Base-by-base conservation (phyloP, 2,113 vertebrate species). In the Nannobrachium achirus region DNA sequence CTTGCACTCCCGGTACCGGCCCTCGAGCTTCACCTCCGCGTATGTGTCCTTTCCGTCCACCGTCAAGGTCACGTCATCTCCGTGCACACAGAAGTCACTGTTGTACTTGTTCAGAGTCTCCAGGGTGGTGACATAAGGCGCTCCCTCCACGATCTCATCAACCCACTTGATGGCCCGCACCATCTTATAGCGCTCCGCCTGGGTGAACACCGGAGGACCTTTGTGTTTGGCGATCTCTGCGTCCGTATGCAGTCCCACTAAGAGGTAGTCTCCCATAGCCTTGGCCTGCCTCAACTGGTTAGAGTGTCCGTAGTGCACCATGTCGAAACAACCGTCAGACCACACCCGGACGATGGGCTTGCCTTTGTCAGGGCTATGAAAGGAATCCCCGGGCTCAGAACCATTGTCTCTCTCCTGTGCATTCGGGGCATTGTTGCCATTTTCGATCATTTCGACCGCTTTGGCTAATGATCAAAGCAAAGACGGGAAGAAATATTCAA, bases 111-210 rank as follows among this genome's bases (percentile, higher is more conserved):
- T 95, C 85, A 99, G 90, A 0, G 96, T 99, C 83, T 97, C 95
- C 91, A 99, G 90, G 0, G 95, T 98, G 86, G 97, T 98, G 78
- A 99, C 96, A 0, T 99, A 99, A 1, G 98, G 97, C 0, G 97
- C 98, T 3, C 94, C 96, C 1, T 96, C 94, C 4, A 97, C 95
- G 6, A 99, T 95, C 79, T 99, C 97, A 55, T 99, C 97, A 84
- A 99, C 98, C 98, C 98, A 99, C 82, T 99, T 99, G 85, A 98
- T 99, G 62, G 97, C 97, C 7, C 91, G 93, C 20, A 99, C 97
- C 95, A 99, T 98, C 87, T 96, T 96, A 89, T 98, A 98, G 57
- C 98, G 91, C 64, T 99, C 98, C 40, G 93, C 95, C 86, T 99
- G 95, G 0, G 97, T 99, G 80, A 99, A 99, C 69, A 99, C 98